Percentiles rank a stretch among this genome's conserved stretches.
phyloP scores from a whole-genome alignment of 2,888 invertebrate species.

The Dolichopus griseipennis region DNA sequence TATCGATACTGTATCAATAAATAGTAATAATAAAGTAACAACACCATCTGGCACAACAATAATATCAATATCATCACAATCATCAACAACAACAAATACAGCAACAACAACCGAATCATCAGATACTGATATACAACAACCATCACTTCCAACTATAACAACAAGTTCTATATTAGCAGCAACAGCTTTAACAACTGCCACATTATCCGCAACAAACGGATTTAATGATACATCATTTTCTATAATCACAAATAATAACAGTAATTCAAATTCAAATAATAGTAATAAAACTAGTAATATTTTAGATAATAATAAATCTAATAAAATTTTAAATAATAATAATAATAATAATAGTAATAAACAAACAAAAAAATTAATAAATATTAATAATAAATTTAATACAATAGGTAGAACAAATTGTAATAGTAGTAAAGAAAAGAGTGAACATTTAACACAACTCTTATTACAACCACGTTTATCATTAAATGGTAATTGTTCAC shows the following conservation, averaged over 20 bases:
- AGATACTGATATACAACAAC: neutral
- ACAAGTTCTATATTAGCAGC: constrained; percentile 4
- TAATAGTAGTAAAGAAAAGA: neutral
- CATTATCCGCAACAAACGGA: constrained; percentile 6
- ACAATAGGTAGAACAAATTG: constrained; percentile 4
- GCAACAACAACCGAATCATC: constrained; percentile 2
- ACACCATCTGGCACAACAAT: neutral
- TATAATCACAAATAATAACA: neutral
- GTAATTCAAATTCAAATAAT: neutral
- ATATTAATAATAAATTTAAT: neutral
- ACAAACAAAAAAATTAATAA: no score
- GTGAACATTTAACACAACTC: constrained; percentile 25
- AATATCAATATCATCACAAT: neutral
- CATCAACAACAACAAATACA: neutral
- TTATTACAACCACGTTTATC: constrained; percentile 42
- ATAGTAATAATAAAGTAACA: neutral
- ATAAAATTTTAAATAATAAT: neutral
- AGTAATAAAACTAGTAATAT: neutral
- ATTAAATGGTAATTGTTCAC: constrained; percentile 30
- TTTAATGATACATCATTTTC: neutral
- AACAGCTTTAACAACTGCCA: constrained; percentile 4
- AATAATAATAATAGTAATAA: neutral
- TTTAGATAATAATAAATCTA: neutral
- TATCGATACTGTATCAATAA: neutral
- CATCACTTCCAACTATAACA: neutral